phyloP scores from a whole-genome alignment of 1,140 invertebrate genomes.

The Drosophila ambigua region DNA sequence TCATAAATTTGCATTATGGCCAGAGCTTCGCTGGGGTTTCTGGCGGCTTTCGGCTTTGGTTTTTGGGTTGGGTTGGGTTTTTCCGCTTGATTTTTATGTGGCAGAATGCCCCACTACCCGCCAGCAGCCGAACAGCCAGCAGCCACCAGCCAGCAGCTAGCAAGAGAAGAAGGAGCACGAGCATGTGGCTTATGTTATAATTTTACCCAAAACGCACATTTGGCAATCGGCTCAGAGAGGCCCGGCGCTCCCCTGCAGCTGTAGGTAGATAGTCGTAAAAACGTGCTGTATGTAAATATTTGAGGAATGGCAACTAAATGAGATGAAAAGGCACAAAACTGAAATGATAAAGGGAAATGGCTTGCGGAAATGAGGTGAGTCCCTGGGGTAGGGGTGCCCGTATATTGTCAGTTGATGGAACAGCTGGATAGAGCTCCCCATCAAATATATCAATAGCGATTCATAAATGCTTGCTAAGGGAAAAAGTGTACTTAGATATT shows the following conservation, averaged over 20 bases:
- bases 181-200: conserved; percentile 77
- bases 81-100: conserved; percentile 46
- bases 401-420: no score
- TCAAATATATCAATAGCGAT: no score
- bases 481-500: no score
- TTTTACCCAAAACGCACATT: conserved; percentile 82
- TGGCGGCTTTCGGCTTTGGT: conserved; percentile 69
- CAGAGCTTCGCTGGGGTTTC: conserved; percentile 58
- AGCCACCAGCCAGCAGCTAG: conserved; percentile 14
- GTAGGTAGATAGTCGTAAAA: conserved; percentile 68
- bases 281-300: conserved; percentile 65
- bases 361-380: not conserved
- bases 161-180: conserved; percentile 10
- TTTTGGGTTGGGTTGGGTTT: conserved; percentile 56
- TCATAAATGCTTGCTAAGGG: no score
- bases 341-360: conserved; percentile 18
- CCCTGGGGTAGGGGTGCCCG: no score
- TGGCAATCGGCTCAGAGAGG: conserved; percentile 46
- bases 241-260: not conserved
- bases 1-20: conserved; percentile 82
- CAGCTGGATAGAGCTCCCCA: no score
- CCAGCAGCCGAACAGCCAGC: conserved; percentile 25
- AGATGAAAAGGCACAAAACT: conserved; percentile 22
- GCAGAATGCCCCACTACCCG: not conserved
- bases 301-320: conserved; percentile 39